These are phyloP conservation scores for Parus major DNA, from an alignment of 2,113 vertebrate species.

Conservation along the genomic window DNA sequence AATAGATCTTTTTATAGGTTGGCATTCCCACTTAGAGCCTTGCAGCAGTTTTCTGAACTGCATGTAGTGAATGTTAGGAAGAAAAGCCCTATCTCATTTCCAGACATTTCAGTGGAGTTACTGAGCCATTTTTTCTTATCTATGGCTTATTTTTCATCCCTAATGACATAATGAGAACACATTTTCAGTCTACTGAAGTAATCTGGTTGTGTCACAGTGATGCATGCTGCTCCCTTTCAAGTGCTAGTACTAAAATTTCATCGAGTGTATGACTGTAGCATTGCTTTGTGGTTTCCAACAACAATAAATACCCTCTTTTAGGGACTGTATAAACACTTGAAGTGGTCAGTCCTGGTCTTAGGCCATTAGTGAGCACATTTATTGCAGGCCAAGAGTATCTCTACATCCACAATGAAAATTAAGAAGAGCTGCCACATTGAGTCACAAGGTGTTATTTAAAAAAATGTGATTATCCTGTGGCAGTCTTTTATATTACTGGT, in stretches of 20 bases:
- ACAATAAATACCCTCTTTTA: not conserved
- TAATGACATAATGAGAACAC: not conserved
- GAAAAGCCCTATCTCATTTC: not conserved
- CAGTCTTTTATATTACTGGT: not conserved
- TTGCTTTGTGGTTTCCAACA: not conserved
- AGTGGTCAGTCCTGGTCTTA: not conserved
- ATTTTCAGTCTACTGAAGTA: not conserved
- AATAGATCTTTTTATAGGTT: not conserved
- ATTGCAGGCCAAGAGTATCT: not conserved
- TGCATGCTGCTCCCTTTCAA: not conserved
- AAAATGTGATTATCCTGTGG: not conserved
- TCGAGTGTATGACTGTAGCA: not conserved
- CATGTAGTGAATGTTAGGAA: not conserved
- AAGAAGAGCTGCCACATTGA: not conserved
- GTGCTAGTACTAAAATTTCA: not conserved
- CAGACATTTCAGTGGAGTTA: not conserved
- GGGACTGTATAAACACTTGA: not conserved
- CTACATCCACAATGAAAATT: not conserved
- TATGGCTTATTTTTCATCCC: not conserved
- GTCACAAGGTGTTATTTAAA: slow-evolving; percentile 3
- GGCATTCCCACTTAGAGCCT: not conserved
- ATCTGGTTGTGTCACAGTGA: not conserved
- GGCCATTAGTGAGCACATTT: not conserved
- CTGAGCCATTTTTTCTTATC: not conserved
- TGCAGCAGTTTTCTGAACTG: not conserved